Evolutionary conservation across 2,888 invertebrate genomes (phyloP).

Genomic region (Lymantria monacha): DNA sequence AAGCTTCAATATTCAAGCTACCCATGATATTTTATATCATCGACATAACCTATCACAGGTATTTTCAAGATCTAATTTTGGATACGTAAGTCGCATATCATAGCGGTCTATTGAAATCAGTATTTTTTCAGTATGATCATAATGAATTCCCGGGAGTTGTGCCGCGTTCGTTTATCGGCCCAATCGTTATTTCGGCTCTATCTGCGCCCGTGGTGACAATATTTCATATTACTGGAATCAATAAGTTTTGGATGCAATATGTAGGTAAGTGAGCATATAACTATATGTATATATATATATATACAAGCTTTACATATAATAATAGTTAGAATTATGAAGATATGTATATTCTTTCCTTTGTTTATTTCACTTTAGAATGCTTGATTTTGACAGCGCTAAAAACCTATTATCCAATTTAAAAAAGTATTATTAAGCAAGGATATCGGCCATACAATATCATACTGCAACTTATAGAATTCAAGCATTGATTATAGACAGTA

Average conservation of each 20-base stretch:
- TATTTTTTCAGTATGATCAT: constrained; percentile 94
- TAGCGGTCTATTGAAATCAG: constrained; percentile 33
- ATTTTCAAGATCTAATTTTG: constrained; percentile 75
- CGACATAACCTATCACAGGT: constrained; percentile 92
- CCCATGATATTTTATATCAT: constrained; percentile 97
- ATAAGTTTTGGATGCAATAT: constrained; percentile 95
- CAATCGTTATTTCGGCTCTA: constrained; percentile 89
- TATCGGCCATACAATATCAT: too few relatives aligned
- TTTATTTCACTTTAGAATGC: too few relatives aligned
- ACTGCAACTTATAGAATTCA: too few relatives aligned
- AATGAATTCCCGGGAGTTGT: constrained; percentile 98
- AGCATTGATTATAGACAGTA: too few relatives aligned
- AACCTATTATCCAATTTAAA: too few relatives aligned
- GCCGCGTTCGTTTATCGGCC: constrained; percentile 97
- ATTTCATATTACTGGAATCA: constrained; percentile 85
- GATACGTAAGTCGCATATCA: constrained; percentile 45
- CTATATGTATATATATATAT: not conserved
- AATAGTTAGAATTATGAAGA: too few relatives aligned
- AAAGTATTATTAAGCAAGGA: too few relatives aligned
- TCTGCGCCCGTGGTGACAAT: constrained; percentile 89
- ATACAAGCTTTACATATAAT: too few relatives aligned
- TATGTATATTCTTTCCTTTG: too few relatives aligned
- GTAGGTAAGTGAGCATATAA: constrained; percentile 84
- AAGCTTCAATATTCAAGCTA: constrained; percentile 99
- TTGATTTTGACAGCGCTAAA: too few relatives aligned